phyloP scores from a whole-genome alignment of 2,888 invertebrate genomes.

The Drosophila phalerata region DNA sequence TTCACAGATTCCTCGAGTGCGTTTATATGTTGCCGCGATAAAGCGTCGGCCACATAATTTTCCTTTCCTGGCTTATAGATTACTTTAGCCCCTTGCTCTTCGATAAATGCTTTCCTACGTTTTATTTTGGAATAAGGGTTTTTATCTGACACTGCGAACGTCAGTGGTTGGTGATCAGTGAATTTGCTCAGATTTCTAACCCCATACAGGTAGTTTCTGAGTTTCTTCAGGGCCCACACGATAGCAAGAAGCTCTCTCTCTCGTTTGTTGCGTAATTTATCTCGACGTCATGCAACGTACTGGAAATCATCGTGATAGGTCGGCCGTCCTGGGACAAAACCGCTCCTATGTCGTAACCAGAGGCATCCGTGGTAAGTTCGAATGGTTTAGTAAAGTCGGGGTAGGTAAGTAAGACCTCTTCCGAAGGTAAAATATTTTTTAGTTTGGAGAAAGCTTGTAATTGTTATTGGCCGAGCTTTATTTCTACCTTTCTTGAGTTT shows the following conservation, averaged over 20 bases:
- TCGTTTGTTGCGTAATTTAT: conserved; percentile 9
- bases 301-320: neutral
- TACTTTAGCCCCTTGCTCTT: neutral
- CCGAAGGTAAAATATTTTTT: neutral
- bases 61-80: neutral
- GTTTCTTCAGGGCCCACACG: conserved; percentile 5
- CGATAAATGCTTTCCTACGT: neutral
- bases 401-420: conserved; percentile 9
- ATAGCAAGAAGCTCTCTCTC: conserved; percentile 6
- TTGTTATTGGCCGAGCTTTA: neutral
- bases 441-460: neutral
- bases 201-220: neutral
- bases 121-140: neutral
- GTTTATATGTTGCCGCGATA: too few species aligned
- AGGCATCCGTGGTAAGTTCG: conserved; percentile 8
- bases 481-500: too few species aligned
- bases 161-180: conserved; percentile 4
- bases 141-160: neutral
- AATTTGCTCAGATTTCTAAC: conserved; percentile 2
- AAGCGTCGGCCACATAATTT: neutral
- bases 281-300: neutral
- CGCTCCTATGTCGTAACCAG: neutral
- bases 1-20: too few species aligned
- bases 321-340: conserved; percentile 4
- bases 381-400: conserved; percentile 14